These are phyloP conservation scores for Herminia tarsipennalis DNA, from an alignment of 2,888 invertebrate genomes.

Conservation along the genomic window DNA sequence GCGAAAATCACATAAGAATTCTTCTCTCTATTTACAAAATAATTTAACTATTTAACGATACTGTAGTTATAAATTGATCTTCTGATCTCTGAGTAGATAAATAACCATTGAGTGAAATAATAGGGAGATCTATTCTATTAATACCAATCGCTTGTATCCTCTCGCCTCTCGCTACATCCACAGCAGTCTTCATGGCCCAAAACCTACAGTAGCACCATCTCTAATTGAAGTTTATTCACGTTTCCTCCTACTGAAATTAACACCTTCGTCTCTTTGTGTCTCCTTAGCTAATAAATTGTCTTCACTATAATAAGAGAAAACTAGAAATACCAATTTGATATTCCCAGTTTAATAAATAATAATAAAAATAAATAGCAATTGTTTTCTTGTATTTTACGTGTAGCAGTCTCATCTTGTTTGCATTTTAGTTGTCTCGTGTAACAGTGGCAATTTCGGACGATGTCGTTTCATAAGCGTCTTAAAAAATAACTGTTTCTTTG, in stretches of 20 bases:
- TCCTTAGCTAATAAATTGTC: slow-evolving; percentile 43
- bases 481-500: slow-evolving; percentile 2
- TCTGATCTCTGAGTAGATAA: too few relatives aligned
- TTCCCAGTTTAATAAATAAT: slow-evolving; percentile 17
- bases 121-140: too few relatives aligned
- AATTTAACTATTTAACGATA: too few relatives aligned
- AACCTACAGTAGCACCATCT: slow-evolving; percentile 57
- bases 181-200: slow-evolving; percentile 27
- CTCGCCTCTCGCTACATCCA: neutral
- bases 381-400: slow-evolving; percentile 1
- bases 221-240: slow-evolving; percentile 79
- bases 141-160: too few relatives aligned
- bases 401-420: slow-evolving; percentile 1
- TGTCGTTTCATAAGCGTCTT: slow-evolving; percentile 1
- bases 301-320: slow-evolving; percentile 24
- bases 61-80: too few relatives aligned
- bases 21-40: too few relatives aligned
- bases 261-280: slow-evolving; percentile 59
- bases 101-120: too few relatives aligned
- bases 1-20: too few relatives aligned
- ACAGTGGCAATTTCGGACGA: neutral
- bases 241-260: slow-evolving; percentile 66
- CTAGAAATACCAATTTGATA: slow-evolving; percentile 7
- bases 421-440: slow-evolving; percentile 1
- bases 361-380: slow-evolving; percentile 33